phyloP scores from a whole-genome alignment of 2,797 vertebrate genomes.

The Prionace glauca region DNA sequence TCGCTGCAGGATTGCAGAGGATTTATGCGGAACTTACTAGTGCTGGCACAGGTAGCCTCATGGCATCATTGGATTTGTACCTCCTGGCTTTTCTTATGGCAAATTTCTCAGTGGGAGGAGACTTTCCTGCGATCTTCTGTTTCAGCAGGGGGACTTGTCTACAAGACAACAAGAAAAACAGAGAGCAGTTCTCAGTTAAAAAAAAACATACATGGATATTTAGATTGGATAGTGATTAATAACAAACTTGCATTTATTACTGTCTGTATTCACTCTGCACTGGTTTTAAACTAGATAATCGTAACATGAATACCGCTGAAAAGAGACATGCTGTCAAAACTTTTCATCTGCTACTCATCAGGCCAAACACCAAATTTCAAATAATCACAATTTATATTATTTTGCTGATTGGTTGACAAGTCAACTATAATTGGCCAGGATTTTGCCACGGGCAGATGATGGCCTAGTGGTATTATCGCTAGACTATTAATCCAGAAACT shows the following conservation, averaged over 20 bases:
- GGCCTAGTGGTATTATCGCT: too few relatives aligned
- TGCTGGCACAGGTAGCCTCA: conserved; percentile 64
- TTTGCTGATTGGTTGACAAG: neutral
- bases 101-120: conserved; percentile 77
- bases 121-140: conserved; percentile 80
- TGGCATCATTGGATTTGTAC: conserved; percentile 56
- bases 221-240: neutral
- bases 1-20: too few relatives aligned
- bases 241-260: neutral
- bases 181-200: neutral
- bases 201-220: neutral
- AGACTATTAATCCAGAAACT: too few relatives aligned
- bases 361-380: neutral
- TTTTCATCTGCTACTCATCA: neutral
- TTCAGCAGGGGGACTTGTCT: conserved; percentile 69
- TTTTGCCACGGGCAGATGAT: neutral
- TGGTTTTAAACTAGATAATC: neutral
- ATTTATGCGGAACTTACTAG: conserved; percentile 55
- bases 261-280: neutral
- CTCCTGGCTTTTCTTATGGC: conserved; percentile 73
- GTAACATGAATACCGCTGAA: neutral
- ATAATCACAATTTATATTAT: neutral
- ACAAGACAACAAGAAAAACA: neutral
- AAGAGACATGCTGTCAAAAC: neutral
- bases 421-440: neutral